Evolutionary conservation across 1,140 invertebrate genomes (phyloP).

Genomic region (Wasmannia auropunctata): DNA sequence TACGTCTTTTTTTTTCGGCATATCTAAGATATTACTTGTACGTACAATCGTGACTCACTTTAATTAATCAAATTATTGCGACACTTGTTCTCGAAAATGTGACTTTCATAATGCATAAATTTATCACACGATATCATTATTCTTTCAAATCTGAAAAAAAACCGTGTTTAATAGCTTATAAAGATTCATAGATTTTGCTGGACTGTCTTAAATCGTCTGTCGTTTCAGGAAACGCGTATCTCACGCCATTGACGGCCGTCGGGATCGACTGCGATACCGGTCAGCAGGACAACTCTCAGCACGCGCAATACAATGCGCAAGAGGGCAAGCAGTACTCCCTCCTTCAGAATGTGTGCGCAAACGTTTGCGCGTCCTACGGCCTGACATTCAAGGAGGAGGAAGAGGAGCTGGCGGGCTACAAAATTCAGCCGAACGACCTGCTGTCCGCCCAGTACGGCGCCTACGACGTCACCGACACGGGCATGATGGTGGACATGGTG

Average conservation of each 20-base stretch:
- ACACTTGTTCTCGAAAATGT: background rate
- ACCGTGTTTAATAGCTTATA: background rate
- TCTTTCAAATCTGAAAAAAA: background rate
- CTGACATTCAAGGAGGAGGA: conserved; percentile 92
- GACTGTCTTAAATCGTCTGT: background rate
- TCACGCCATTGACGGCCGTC: conserved; percentile 87
- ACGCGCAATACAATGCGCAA: conserved; percentile 84
- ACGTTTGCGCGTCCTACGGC: conserved; percentile 90
- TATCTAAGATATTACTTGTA: background rate
- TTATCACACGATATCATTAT: background rate
- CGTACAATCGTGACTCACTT: background rate
- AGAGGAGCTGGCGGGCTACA: conserved; percentile 90
- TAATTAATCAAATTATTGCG: background rate
- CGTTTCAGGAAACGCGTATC: conserved; percentile 84
- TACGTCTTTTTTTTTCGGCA: background rate
- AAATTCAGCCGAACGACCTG: conserved; percentile 88
- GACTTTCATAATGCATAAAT: too few species aligned
- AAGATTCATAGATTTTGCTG: background rate
- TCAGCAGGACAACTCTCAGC: conserved; percentile 85
- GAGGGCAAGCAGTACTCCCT: conserved; percentile 91
- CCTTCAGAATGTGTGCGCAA: conserved; percentile 90
- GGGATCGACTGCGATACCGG: conserved; percentile 91
- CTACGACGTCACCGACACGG: conserved; percentile 90
- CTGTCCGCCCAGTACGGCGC: conserved; percentile 88
- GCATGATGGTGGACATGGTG: conserved; percentile 92